A percentile compares a stretch with the other conserved stretches of the same genome.
These are phyloP conservation scores for Colostygia pectinataria DNA, from an alignment of 2,888 invertebrate species.

Conservation along the genomic window DNA sequence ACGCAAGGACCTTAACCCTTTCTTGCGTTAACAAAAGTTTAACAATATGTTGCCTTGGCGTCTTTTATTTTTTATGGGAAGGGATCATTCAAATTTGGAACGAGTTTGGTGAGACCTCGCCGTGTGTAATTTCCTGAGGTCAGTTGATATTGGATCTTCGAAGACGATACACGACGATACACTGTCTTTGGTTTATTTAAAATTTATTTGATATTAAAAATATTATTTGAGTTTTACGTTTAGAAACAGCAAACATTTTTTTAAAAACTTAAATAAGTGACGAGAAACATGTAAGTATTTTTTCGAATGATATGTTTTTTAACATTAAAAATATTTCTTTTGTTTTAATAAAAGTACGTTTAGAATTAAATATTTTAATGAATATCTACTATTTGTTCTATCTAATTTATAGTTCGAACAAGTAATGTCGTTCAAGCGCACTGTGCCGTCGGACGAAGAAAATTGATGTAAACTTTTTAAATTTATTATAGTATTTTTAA, in stretches of 20 bases:
- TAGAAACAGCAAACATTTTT: constrained; percentile 11
- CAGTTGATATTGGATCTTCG: constrained; percentile 68
- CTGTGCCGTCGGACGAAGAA: constrained; percentile 42
- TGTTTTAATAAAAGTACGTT: too few relatives aligned
- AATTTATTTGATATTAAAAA: background rate
- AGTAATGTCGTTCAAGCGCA: background rate
- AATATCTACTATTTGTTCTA: too few relatives aligned
- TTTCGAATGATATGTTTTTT: too few relatives aligned
- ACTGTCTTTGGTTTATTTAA: constrained; percentile 19
- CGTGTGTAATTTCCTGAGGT: constrained; percentile 59
- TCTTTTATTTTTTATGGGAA: constrained; percentile 67
- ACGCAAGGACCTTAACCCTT: constrained; percentile 77
- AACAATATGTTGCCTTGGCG: constrained; percentile 76
- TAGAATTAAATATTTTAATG: too few relatives aligned
- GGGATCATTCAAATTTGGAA: constrained; percentile 78
- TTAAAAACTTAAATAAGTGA: too few relatives aligned
- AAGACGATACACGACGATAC: constrained; percentile 67
- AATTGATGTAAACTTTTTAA: constrained; percentile 15
- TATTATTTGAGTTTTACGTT: too few relatives aligned
- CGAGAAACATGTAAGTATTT: too few relatives aligned
- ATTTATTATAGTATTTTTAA: too few relatives aligned
- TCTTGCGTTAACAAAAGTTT: constrained; percentile 72
- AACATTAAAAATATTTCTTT: too few relatives aligned
- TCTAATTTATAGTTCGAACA: background rate
- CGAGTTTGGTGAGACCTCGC: constrained; percentile 66